A percentile compares a stretch with the other conserved stretches of the same genome.
phyloP scores from a whole-genome alignment of 2,797 vertebrate genomes.

The Aldrovandia affinis region DNA sequence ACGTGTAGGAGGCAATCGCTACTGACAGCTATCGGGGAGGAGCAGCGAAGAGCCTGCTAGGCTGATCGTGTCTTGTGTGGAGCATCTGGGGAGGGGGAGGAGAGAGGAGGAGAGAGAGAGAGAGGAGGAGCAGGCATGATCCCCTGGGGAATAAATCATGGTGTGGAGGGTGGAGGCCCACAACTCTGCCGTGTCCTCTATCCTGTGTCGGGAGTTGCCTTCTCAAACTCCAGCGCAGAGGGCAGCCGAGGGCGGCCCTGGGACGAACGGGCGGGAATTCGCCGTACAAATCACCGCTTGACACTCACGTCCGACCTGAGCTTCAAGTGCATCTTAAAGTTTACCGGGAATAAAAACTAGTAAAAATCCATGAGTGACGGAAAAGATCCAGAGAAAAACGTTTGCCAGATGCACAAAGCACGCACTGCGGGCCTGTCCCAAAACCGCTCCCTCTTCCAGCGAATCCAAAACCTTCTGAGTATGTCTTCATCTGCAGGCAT shows the following conservation, averaged over 20 bases:
- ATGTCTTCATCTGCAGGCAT: no score
- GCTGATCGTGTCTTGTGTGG: constrained; percentile 49
- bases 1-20: constrained; percentile 61
- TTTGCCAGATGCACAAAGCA: not conserved
- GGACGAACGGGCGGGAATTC: no score
- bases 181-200: no score
- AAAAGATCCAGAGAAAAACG: no score
- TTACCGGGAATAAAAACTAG: no score
- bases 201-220: no score
- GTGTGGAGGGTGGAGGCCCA: not conserved
- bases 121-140: not conserved
- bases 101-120: constrained; percentile 43
- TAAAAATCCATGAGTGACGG: no score
- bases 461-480: not conserved
- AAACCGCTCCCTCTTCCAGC: not conserved
- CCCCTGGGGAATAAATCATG: not conserved
- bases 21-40: constrained; percentile 66
- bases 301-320: no score
- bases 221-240: no score
- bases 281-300: no score
- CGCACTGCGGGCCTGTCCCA: not conserved
- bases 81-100: constrained; percentile 39
- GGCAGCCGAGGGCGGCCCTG: no score
- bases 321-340: no score
- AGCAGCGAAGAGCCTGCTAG: constrained; percentile 49